Evolutionary conservation across 2,888 invertebrate genomes (phyloP).

Genomic region (Chloromyia formosa): DNA sequence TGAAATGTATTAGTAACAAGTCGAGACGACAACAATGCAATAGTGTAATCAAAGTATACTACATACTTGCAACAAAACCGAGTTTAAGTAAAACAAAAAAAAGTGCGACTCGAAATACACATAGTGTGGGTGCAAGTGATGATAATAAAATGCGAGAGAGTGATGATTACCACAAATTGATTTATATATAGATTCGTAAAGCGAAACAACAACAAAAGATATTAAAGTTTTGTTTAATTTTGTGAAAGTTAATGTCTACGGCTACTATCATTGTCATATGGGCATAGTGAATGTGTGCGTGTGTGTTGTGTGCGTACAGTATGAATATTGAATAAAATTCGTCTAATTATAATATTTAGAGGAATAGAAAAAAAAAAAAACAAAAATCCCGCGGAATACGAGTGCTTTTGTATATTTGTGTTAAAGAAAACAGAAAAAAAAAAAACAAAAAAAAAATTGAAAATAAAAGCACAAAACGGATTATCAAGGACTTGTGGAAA

Average conservation of each 20-base stretch:
- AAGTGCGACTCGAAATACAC: neutral
- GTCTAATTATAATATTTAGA: neutral
- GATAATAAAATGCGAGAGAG: constrained; percentile 25
- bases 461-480: neutral
- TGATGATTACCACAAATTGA: constrained; percentile 22
- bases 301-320: neutral
- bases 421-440: neutral
- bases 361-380: neutral
- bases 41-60: neutral
- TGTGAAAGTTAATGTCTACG: constrained; percentile 35
- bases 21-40: neutral
- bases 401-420: too few relatives aligned
- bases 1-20: constrained; percentile 3
- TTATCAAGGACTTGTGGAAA: constrained; percentile 1
- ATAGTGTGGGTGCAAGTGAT: constrained; percentile 31
- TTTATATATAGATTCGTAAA: constrained; percentile 30
- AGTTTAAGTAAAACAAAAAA: neutral
- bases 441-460: neutral
- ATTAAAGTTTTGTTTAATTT: constrained; percentile 19
- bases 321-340: too few relatives aligned
- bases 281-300: constrained; percentile 9
- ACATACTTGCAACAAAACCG: neutral
- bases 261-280: neutral
- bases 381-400: neutral
- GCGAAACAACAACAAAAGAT: constrained; percentile 23